phyloP scores from a whole-genome alignment of 2,113 vertebrate genomes.

The Podarcis muralis region DNA sequence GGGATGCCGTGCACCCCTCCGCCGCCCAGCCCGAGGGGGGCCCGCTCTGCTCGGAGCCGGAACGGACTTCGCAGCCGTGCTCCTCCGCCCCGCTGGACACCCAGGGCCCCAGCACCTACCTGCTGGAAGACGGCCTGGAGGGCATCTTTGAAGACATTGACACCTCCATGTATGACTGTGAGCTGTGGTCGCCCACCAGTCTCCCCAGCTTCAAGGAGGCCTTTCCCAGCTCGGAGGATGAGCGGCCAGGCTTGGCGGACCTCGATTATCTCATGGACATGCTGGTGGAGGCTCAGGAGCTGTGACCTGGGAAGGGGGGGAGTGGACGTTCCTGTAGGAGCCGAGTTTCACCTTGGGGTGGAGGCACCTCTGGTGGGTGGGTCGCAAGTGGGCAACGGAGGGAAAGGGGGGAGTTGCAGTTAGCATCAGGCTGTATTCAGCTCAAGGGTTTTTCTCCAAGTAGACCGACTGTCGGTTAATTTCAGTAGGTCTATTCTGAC shows the following conservation, averaged over 20 bases:
- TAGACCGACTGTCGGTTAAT: no score
- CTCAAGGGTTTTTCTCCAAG: no score
- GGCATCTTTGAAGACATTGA: conserved; percentile 75
- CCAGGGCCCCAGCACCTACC: conserved; percentile 56
- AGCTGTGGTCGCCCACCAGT: conserved; percentile 52
- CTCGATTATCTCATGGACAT: conserved; percentile 73
- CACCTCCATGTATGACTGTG: conserved; percentile 76
- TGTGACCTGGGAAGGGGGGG: conserved; percentile 21
- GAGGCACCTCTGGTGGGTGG: not conserved
- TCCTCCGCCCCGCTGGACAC: conserved; percentile 56
- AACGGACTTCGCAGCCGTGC: not conserved
- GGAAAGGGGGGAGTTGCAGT: not conserved
- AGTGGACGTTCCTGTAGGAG: not conserved
- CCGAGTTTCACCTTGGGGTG: not conserved
- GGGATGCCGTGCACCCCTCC: conserved; percentile 32
- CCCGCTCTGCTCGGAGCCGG: conserved; percentile 10
- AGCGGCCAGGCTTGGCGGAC: conserved; percentile 53
- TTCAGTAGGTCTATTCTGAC: no score
- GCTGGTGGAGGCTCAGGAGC: conserved; percentile 63
- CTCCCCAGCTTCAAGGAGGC: conserved; percentile 56
- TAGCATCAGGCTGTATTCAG: no score
- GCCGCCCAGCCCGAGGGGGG: conserved; percentile 25
- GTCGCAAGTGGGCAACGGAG: no score
- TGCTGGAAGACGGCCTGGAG: conserved; percentile 70
- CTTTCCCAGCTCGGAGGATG: conserved; percentile 25